Evolutionary conservation across 2,797 vertebrate species (phyloP), one percentile per base, ranked within the genome.

Genomic region (Neosalanx taihuensis): DNA sequence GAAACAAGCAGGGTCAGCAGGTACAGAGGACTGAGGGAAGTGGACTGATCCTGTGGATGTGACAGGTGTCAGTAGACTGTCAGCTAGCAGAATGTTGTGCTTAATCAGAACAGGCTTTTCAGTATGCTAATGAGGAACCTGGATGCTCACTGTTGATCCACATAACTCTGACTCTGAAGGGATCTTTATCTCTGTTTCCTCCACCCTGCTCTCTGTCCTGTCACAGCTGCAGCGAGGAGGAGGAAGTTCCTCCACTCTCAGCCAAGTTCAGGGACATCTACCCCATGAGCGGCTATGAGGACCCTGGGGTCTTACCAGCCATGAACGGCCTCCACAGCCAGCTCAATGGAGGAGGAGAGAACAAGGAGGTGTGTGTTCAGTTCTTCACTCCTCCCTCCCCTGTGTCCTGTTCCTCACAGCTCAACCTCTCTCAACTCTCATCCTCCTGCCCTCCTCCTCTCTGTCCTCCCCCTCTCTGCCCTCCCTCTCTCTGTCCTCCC

Each of bases 261-360:
- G 94, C 93, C 72, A 97, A 95, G 72, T 96, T 95, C 80, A 93
- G 93, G 74, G 95, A 95, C 81, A 95, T 98, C 60, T 99, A 96
- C 73, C 94, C 95, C 0, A 81, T 98, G 87, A 94, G 91, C 60
- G 94, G 90, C 74, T 99, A 96, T 0, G 93, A 95, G 0, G 94
- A 94, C 31, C 85, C 92, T 6, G 83, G 92, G 5, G 90, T 94
- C 61, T 94, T 92, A 72, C 90, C 93, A 81, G 61, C 83, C 57
- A 94, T 97, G 90, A 97, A 98, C 20, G 95, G 97, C 49, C 89
- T 95, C 76, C 95, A 97, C 81, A 88, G 80, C 26, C 93, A 95
- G 75, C 82, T 97, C 3, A 96, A 96, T 0, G 93, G 95, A 10
- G 92, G 93, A 10, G 92, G 93, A 4, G 94, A 94, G 35, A 95